phyloP scores from a whole-genome alignment of 2,888 invertebrate species.

The Apamea epomidion region DNA sequence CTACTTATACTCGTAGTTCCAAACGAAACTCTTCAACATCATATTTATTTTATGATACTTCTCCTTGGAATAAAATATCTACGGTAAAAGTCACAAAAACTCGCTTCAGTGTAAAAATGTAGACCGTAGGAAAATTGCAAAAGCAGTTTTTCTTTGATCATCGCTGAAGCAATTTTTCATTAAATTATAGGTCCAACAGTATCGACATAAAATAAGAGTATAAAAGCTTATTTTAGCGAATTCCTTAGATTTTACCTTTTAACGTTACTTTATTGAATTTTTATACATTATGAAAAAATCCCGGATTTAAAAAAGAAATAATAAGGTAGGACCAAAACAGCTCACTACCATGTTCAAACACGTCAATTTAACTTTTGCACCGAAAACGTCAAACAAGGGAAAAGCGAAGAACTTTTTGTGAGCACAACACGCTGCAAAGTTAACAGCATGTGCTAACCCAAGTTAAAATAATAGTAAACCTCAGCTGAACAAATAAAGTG shows the following conservation, averaged over 20 bases:
- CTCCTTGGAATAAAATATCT: not conserved
- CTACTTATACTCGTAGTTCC: not conserved
- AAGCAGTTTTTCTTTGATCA: constrained; percentile 1
- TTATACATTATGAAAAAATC: not conserved
- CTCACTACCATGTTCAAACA: not conserved
- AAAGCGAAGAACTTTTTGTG: constrained; percentile 26
- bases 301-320: not conserved
- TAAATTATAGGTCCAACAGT: not conserved
- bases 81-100: not conserved
- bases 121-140: not conserved
- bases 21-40: not conserved
- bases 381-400: constrained; percentile 14
- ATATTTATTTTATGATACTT: not conserved
- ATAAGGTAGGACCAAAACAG: not conserved
- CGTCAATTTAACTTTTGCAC: not conserved
- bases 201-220: not conserved
- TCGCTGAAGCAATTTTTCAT: not conserved
- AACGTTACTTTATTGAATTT: not conserved
- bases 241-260: not conserved
- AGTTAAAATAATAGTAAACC: constrained; percentile 24
- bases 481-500: constrained; percentile 42
- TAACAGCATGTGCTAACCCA: constrained; percentile 10
- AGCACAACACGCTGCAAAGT: not conserved
- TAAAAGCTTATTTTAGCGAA: not conserved
- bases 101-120: not conserved